phyloP scores from a whole-genome alignment of 1,140 invertebrate genomes.

The Drosophila repleta region DNA sequence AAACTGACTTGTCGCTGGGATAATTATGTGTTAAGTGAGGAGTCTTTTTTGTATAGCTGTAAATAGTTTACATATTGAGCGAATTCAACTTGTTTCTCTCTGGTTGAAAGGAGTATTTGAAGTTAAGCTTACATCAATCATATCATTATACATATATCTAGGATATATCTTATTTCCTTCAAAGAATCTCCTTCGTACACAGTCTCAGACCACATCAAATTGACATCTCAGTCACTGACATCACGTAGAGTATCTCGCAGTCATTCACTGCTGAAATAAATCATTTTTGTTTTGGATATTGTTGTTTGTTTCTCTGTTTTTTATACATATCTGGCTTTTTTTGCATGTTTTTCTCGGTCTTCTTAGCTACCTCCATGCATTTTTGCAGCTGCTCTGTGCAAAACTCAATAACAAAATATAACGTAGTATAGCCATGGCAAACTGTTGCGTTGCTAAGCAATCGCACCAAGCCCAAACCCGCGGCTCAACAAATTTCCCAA shows the following conservation, averaged over 20 bases:
- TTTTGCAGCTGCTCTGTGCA: conserved; percentile 75
- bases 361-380: conserved; percentile 50
- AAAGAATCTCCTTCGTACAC: no score
- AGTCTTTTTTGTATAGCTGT: no score
- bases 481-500: conserved; percentile 39
- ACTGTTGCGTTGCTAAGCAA: conserved; percentile 83
- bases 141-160: no score
- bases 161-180: no score
- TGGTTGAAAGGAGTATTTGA: no score
- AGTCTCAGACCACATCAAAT: no score
- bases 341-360: conserved; percentile 43
- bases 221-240: no score
- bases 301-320: conserved; percentile 52
- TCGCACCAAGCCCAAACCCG: conserved; percentile 46
- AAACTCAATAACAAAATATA: conserved; percentile 84
- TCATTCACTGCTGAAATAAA: no score
- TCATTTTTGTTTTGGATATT: conserved; percentile 29
- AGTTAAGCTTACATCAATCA: no score
- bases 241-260: no score
- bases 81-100: no score
- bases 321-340: conserved; percentile 32
- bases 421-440: conserved; percentile 84
- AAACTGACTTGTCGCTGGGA: neutral
- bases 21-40: neutral
- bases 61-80: no score